A percentile compares a stretch with the other conserved stretches of the same genome.
phyloP scores from a whole-genome alignment of 2,797 vertebrate species.

The Pipistrellus pipistrellus region DNA sequence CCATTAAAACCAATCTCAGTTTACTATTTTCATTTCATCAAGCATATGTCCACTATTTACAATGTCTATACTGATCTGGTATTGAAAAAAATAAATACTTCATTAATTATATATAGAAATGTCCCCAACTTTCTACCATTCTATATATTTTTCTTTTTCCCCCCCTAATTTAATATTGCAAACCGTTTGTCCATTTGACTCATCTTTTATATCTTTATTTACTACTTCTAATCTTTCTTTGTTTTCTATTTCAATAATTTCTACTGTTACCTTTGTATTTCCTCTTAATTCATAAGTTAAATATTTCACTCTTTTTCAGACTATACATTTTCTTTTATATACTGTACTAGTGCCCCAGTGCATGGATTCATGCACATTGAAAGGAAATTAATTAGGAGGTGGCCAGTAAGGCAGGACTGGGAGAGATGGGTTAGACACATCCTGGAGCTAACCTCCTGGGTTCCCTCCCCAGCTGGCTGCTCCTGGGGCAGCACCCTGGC shows the following conservation, averaged over 20 bases:
- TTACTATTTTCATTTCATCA: neutral
- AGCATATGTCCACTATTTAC: neutral
- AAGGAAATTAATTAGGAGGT: no score
- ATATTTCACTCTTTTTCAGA: neutral
- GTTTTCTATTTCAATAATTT: neutral
- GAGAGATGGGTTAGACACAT: no score
- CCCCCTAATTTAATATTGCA: neutral
- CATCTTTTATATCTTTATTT: neutral
- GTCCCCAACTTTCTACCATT: neutral
- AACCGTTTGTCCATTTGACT: neutral
- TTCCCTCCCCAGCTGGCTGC: no score
- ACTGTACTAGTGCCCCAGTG: neutral
- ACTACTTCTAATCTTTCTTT: neutral
- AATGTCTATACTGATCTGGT: neutral
- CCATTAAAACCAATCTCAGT: neutral
- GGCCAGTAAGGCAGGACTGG: no score
- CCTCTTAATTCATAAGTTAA: neutral
- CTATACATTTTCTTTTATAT: neutral
- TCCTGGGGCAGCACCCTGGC: no score
- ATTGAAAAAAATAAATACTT: neutral
- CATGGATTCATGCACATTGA: no score
- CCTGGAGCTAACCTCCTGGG: no score
- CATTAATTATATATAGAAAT: neutral
- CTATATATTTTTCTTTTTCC: neutral
- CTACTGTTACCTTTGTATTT: neutral